Conservation (phyloP, 1,140 invertebrate genomes). For the Dinothrombium tinctorium region DNA sequence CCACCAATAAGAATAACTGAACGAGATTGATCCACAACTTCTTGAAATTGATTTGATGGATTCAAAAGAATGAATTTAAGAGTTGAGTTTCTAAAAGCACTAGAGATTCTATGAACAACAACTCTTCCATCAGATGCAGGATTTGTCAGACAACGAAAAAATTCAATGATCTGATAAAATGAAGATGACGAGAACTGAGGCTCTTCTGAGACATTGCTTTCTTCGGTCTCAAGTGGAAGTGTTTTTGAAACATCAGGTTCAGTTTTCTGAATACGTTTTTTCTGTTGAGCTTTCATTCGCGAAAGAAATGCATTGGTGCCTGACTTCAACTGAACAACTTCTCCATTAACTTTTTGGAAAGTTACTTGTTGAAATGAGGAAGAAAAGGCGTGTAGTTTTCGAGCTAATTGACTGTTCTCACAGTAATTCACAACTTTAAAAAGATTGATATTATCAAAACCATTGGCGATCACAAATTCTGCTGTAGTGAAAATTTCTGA, state of each 20-base stretch:
- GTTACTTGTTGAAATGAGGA: background rate
- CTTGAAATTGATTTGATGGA: slow-evolving; percentile 54
- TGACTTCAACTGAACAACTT: background rate
- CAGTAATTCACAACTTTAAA: slow-evolving; percentile 53
- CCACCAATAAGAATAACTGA: slow-evolving; percentile 75
- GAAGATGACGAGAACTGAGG: slow-evolving; percentile 23
- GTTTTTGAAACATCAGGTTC: slow-evolving; percentile 1
- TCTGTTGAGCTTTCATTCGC: slow-evolving; percentile 1
- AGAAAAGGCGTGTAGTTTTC: slow-evolving; percentile 29
- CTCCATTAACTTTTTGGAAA: background rate
- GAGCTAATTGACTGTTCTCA: slow-evolving; percentile 42
- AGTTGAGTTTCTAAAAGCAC: slow-evolving; percentile 28
- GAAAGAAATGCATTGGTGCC: slow-evolving; percentile 9
- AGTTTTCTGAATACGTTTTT: background rate
- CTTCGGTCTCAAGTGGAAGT: background rate
- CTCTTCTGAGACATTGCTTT: slow-evolving; percentile 19
- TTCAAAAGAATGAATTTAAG: slow-evolving; percentile 69
- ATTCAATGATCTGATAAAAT: slow-evolving; percentile 31
- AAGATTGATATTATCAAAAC: slow-evolving; percentile 60
- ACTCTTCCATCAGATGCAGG: slow-evolving; percentile 37
- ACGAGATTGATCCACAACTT: slow-evolving; percentile 42
- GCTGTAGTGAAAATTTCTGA: slow-evolving; percentile 18
- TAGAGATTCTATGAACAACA: slow-evolving; percentile 21
- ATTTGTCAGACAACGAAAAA: slow-evolving; percentile 39
- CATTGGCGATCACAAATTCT: slow-evolving; percentile 42